Evolutionary conservation across 2,113 vertebrate species (phyloP).

Genomic region (Elaphurus davidianus): DNA sequence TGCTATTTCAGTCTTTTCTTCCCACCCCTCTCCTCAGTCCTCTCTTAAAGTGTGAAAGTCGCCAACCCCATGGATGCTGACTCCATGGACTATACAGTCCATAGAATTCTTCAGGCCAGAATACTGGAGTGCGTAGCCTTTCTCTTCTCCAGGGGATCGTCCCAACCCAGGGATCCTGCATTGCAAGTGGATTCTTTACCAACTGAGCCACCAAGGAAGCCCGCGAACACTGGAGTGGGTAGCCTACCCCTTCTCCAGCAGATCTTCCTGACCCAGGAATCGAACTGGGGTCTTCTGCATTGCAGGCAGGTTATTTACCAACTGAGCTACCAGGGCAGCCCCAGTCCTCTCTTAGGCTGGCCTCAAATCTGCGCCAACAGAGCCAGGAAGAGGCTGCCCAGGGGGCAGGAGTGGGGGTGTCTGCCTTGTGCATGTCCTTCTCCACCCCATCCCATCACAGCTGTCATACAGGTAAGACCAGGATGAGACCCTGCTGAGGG

Average conservation of each 20-base stretch:
- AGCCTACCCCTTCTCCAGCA: neutral
- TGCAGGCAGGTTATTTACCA: neutral
- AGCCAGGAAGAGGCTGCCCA: no score
- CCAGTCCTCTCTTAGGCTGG: rapidly evolving
- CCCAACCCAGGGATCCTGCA: neutral
- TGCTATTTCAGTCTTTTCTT: rapidly evolving
- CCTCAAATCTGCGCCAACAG: rapidly evolving
- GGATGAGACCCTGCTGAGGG: rapidly evolving
- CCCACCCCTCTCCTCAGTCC: rapidly evolving
- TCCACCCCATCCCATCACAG: neutral
- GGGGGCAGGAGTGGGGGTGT: neutral
- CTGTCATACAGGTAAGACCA: rapidly evolving
- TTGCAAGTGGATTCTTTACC: neutral
- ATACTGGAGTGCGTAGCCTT: neutral
- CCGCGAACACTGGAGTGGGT: neutral
- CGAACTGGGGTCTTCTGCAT: neutral
- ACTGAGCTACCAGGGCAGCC: neutral
- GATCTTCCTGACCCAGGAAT: neutral
- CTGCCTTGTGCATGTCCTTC: neutral
- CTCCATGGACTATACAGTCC: neutral
- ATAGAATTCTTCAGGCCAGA: neutral
- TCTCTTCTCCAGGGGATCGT: neutral
- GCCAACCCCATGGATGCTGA: rapidly evolving
- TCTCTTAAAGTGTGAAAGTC: neutral
- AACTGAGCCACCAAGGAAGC: neutral